phyloP scores from a whole-genome alignment of 2,113 vertebrate genomes.

The Mionectes macconnelli region DNA sequence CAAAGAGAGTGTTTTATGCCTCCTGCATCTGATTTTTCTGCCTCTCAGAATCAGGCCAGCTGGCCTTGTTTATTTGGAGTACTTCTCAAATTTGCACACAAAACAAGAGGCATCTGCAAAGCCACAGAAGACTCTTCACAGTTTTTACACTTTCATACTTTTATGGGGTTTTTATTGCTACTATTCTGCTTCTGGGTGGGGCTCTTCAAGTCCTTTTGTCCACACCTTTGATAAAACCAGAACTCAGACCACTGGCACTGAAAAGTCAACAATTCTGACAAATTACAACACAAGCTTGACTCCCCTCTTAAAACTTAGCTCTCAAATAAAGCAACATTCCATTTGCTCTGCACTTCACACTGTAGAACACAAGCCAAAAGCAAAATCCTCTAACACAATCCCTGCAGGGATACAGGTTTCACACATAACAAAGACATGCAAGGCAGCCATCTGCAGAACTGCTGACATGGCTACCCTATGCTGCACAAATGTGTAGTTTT shows the following conservation, averaged over 20 bases:
- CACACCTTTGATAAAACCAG: background rate
- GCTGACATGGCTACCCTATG: background rate
- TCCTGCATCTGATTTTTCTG: background rate
- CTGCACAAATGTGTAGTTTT: background rate
- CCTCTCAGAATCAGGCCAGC: background rate
- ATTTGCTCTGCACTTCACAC: background rate
- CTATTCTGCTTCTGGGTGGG: background rate
- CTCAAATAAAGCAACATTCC: background rate
- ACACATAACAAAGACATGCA: background rate
- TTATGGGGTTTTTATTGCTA: background rate
- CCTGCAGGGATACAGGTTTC: background rate
- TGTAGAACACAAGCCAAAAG: background rate
- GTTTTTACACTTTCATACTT: background rate
- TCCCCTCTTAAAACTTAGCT: background rate
- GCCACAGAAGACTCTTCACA: background rate
- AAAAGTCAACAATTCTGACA: background rate
- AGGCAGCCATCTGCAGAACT: rapidly evolving
- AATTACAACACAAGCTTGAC: background rate
- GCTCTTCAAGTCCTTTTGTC: background rate
- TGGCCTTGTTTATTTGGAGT: background rate
- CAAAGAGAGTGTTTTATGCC: background rate
- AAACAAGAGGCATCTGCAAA: background rate
- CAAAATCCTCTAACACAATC: background rate
- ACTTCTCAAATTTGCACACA: background rate
- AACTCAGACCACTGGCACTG: background rate